Conservation (phyloP, 1,140 invertebrate genomes). For the Phocides pigmalion region DNA sequence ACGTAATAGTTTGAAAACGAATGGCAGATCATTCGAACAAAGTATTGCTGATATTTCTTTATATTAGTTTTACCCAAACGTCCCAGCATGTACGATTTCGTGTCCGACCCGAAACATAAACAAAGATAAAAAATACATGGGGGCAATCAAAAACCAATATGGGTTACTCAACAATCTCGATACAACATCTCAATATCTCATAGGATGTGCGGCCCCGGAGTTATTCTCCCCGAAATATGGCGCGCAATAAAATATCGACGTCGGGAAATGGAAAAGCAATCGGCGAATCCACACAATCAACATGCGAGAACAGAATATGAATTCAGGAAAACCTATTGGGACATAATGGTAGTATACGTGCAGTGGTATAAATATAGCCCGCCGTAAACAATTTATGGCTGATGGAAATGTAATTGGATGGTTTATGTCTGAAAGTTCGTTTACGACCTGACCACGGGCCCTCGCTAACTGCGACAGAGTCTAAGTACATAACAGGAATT, state of each 20-base stretch:
- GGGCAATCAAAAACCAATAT: conserved; percentile 75
- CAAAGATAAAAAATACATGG: conserved; percentile 41
- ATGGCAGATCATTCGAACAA: too few relatives aligned
- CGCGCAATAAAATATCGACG: conserved; percentile 77
- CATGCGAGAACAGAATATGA: conserved; percentile 56
- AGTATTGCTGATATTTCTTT: too few relatives aligned
- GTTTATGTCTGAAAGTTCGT: conserved; percentile 15
- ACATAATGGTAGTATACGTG: conserved; percentile 37
- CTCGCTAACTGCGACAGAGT: not conserved
- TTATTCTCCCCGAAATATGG: conserved; percentile 72
- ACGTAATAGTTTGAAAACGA: too few relatives aligned
- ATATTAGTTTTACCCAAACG: not conserved
- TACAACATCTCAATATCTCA: conserved; percentile 71
- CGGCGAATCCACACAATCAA: conserved; percentile 66
- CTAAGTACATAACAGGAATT: not conserved
- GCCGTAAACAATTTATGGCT: conserved; percentile 26
- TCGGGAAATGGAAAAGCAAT: conserved; percentile 72
- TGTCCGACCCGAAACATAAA: conserved; percentile 19
- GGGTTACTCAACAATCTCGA: conserved; percentile 60
- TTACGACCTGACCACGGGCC: conserved; percentile 3
- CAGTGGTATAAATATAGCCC: conserved; percentile 44
- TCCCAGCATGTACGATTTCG: conserved; percentile 5
- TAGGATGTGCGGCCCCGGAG: conserved; percentile 50
- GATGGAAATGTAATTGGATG: conserved; percentile 21
- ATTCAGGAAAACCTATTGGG: conserved; percentile 45